These are phyloP conservation scores for Orycteropus afer DNA, from an alignment of 2,113 vertebrate species.

Conservation along the genomic window DNA sequence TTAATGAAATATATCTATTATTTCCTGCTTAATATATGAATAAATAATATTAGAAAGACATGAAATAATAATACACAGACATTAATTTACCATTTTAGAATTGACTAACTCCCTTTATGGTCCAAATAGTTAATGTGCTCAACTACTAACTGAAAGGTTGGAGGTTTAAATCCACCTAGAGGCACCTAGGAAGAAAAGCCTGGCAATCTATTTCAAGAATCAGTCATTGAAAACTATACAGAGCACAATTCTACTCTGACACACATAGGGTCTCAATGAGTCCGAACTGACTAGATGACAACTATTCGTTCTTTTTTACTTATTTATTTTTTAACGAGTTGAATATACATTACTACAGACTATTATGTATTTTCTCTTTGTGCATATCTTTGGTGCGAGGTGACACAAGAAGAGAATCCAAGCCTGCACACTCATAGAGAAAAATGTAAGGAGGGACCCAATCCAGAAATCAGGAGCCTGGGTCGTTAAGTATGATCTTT, in stretches of 20 bases:
- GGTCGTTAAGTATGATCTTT: neutral
- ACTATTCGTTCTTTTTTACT: too few relatives aligned
- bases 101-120: too few relatives aligned
- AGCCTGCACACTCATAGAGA: neutral
- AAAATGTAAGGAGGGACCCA: neutral
- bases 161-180: too few relatives aligned
- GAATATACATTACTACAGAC: neutral
- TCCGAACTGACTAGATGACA: too few relatives aligned
- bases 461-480: neutral
- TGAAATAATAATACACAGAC: neutral
- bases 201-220: too few relatives aligned
- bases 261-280: too few relatives aligned
- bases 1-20: neutral
- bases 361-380: neutral
- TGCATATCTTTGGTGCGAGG: neutral
- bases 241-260: too few relatives aligned
- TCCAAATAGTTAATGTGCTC: too few relatives aligned
- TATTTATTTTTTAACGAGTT: neutral
- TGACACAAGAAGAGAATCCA: neutral
- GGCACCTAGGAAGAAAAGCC: too few relatives aligned
- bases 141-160: too few relatives aligned
- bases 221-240: too few relatives aligned
- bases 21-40: neutral
- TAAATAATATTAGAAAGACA: neutral
- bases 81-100: neutral